Evolutionary conservation across 2,797 vertebrate species (phyloP).

Genomic region (Falco cherrug): DNA sequence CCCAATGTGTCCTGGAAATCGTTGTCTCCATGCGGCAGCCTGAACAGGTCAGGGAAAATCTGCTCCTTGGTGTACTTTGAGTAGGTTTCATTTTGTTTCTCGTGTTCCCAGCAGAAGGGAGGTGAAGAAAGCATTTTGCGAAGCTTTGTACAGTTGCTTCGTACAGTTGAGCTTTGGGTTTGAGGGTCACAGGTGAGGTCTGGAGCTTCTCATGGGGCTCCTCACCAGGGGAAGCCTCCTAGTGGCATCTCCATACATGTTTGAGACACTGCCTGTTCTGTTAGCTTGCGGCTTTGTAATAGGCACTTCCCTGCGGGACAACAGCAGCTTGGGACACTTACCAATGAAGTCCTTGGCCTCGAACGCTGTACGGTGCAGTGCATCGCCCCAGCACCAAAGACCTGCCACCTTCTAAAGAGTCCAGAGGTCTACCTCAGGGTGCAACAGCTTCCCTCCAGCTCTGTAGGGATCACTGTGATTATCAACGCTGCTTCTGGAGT

Average conservation of each 20-base stretch:
- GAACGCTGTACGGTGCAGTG: accelerated
- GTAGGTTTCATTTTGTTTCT: background rate
- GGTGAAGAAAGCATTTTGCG: background rate
- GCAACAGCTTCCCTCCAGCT: background rate
- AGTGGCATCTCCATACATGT: background rate
- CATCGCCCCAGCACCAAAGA: background rate
- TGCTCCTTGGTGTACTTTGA: background rate
- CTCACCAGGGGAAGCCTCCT: background rate
- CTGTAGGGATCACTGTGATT: background rate
- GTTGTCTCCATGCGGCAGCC: background rate
- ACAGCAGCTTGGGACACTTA: background rate
- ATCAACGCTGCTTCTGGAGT: background rate
- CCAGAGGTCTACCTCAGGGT: too few relatives aligned
- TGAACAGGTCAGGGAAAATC: background rate
- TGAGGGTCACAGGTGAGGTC: background rate
- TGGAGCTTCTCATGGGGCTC: background rate
- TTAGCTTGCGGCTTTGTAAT: background rate
- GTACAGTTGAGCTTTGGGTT: background rate
- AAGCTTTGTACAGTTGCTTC: background rate
- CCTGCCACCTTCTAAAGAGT: background rate
- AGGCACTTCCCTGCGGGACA: background rate
- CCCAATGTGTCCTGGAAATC: background rate
- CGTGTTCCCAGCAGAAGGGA: background rate
- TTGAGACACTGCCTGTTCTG: background rate
- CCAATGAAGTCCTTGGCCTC: background rate